Percentiles rank a stretch among this genome's conserved stretches.
Evolutionary conservation across 2,113 vertebrate genomes (phyloP).

Genomic region (Actinemys pallida): DNA sequence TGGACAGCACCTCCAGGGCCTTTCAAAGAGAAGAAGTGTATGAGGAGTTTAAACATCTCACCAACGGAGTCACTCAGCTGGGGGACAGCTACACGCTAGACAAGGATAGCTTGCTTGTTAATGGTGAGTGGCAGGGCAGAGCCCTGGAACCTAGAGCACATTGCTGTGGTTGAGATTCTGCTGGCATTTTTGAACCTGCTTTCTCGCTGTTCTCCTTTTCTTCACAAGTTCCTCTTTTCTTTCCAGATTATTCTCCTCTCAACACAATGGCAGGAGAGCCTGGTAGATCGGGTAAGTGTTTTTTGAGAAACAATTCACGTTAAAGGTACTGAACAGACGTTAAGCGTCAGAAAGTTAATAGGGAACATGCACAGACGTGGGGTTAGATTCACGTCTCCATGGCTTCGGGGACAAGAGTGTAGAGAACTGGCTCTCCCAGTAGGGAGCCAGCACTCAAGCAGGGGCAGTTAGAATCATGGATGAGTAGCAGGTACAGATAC

Average conservation of each 20-base stretch:
- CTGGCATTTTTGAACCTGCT: not conserved
- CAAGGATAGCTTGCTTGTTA: slow-evolving; percentile 69
- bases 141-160: not conserved
- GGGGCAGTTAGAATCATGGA: not conserved
- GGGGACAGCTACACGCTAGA: slow-evolving; percentile 75
- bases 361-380: not conserved
- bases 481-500: not conserved
- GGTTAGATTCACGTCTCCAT: not conserved
- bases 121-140: slow-evolving; percentile 66
- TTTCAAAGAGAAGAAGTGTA: slow-evolving; percentile 59
- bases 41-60: slow-evolving; percentile 69
- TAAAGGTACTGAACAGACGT: not conserved
- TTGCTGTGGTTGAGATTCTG: not conserved
- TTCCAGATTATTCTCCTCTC: slow-evolving; percentile 72
- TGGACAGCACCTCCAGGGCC: not conserved
- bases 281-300: slow-evolving; percentile 49
- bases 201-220: not conserved
- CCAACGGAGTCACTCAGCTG: slow-evolving; percentile 56
- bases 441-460: not conserved
- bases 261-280: not conserved
- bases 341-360: not conserved
- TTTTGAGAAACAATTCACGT: not conserved
- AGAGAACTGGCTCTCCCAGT: not conserved
- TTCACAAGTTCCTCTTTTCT: not conserved
- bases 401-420: not conserved